phyloP scores from a whole-genome alignment of 37 sponge, comb jelly and placozoan species.

The Chondrosia reniformis region DNA sequence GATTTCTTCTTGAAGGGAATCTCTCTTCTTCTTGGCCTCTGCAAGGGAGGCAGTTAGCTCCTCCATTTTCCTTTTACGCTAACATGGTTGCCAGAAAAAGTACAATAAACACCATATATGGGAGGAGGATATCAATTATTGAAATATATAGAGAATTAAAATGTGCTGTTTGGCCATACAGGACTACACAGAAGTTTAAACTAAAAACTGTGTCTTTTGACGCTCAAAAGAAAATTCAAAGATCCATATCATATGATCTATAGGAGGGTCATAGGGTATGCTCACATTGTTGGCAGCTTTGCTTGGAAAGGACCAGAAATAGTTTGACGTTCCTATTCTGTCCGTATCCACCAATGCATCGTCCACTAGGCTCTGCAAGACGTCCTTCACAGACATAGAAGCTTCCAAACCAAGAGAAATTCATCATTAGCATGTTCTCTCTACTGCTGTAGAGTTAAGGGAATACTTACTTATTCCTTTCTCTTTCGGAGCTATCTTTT shows the following conservation, averaged over 20 bases:
- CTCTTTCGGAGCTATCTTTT: conserved; percentile 92
- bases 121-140: too few relatives aligned
- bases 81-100: background rate
- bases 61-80: conserved; percentile 37
- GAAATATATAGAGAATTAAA: too few relatives aligned
- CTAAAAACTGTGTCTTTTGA: too few relatives aligned
- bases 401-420: conserved; percentile 23
- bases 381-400: conserved; percentile 93
- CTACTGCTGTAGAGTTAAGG: background rate
- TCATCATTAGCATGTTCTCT: background rate
- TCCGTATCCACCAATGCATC: conserved; percentile 88
- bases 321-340: conserved; percentile 94
- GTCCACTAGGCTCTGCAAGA: conserved; percentile 92
- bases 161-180: too few relatives aligned
- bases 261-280: too few relatives aligned
- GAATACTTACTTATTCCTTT: conserved; percentile 90
- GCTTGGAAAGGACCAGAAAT: conserved; percentile 96
- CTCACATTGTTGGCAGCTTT: conserved; percentile 66
- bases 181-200: too few relatives aligned
- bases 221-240: too few relatives aligned
- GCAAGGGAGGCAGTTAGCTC: conserved; percentile 40
- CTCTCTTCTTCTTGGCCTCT: conserved; percentile 22
- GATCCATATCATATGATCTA: too few relatives aligned
- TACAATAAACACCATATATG: too few relatives aligned
- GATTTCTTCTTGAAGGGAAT: conserved; percentile 28